Conservation (phyloP, 2,888 invertebrate species). For the Cheilosia urbana region DNA sequence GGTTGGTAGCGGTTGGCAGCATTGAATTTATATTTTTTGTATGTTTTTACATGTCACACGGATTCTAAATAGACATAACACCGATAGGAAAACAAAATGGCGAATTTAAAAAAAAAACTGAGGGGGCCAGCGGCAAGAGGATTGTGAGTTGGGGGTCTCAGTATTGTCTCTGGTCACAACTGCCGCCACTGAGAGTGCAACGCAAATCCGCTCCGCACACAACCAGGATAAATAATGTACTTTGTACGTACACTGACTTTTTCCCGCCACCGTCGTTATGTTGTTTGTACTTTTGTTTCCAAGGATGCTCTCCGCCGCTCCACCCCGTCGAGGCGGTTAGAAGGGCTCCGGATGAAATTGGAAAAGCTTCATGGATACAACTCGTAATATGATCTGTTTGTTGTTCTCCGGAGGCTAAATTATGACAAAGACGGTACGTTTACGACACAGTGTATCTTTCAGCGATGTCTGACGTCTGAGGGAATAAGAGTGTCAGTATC, state of each 20-base stretch:
- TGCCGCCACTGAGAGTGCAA: constrained; percentile 20
- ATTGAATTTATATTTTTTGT: no score
- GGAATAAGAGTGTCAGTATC: background rate
- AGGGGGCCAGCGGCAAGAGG: no score
- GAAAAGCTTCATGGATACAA: constrained; percentile 58
- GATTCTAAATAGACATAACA: no score
- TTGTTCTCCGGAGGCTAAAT: constrained; percentile 55
- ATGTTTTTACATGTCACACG: no score
- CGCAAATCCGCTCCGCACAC: constrained; percentile 4
- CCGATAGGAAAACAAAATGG: no score
- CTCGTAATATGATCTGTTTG: constrained; percentile 70
- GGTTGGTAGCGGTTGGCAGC: no score
- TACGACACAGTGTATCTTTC: constrained; percentile 15
- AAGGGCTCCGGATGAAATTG: constrained; percentile 45
- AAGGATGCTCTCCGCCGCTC: constrained; percentile 20
- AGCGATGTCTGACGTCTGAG: constrained; percentile 16
- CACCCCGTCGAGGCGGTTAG: constrained; percentile 15
- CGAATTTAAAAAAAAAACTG: no score
- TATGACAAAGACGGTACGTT: constrained; percentile 30
- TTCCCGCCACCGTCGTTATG: background rate
- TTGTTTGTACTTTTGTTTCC: constrained; percentile 19
- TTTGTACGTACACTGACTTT: background rate
- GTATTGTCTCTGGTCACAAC: no score
- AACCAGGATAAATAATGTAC: constrained; percentile 8
- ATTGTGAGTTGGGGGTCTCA: no score